Evolutionary conservation across 92 coral and sea anemone species (phyloP).

Genomic region (Actinernus sp.): DNA sequence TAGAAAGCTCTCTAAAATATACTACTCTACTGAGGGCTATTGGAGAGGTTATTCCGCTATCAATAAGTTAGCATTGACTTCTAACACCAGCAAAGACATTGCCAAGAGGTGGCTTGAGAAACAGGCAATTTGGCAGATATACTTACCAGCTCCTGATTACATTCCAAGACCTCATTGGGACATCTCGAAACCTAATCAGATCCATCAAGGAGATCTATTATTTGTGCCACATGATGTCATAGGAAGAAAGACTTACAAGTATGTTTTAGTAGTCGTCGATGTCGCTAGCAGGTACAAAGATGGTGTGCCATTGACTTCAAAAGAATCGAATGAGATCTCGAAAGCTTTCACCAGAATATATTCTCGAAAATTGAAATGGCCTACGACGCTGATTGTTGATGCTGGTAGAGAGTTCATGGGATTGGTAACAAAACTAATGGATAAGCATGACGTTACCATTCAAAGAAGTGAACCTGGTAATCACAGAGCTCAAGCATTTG

Average conservation of each 20-base stretch:
- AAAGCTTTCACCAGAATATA: constrained; percentile 34
- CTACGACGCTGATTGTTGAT: constrained; percentile 46
- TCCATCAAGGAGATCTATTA: constrained; percentile 51
- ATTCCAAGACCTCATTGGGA: constrained; percentile 53
- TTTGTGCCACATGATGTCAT: constrained; percentile 48
- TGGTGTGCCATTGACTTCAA: constrained; percentile 42
- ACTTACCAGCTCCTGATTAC: constrained; percentile 33
- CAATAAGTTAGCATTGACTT: constrained; percentile 31
- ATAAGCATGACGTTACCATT: constrained; percentile 22
- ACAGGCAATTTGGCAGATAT: constrained; percentile 45
- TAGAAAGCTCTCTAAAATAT: constrained; percentile 33
- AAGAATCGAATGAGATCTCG: constrained; percentile 41
- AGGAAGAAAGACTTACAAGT: constrained; percentile 39
- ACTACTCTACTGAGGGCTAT: constrained; percentile 28
- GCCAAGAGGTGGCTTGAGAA: constrained; percentile 35
- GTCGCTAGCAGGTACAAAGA: constrained; percentile 38
- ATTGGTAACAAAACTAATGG: constrained; percentile 26
- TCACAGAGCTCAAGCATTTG: constrained; percentile 44
- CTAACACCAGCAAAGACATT: constrained; percentile 25
- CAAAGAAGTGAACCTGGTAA: constrained; percentile 45
- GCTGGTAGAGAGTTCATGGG: constrained; percentile 61
- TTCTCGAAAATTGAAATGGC: constrained; percentile 43
- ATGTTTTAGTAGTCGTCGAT: constrained; percentile 49
- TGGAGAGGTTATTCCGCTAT: constrained; percentile 47
- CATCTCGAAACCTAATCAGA: constrained; percentile 31